Base-by-base conservation (phyloP, 2,113 vertebrate species). In the Globicephala melas region DNA sequence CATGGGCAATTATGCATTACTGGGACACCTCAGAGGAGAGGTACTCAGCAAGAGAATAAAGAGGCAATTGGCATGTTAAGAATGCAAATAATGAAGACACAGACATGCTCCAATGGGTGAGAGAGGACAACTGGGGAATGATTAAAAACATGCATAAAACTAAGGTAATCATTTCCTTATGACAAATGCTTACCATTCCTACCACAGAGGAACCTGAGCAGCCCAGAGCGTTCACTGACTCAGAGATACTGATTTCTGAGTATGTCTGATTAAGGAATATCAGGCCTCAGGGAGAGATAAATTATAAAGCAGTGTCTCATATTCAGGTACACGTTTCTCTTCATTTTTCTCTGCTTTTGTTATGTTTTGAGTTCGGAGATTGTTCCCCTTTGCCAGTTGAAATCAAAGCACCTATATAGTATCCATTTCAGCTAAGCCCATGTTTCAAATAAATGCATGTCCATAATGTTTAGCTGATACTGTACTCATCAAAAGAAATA, bases 1-100 rank as follows among this genome's bases (percentile, higher is more conserved):
- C 94, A 38, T 62, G 90, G 80, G 38, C 67, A 83, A 93, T 92
- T 91, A 92, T 82, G 88, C 60, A 93, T 95, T 63, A 67, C 80
- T n/a, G 7, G 65, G 73, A 71, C 76, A 26, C 67, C 85, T 81
- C 31, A n/a, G 79, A 95, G 77, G 60, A 83, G 70, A 93, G 60
- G 76, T 71, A 10, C 47, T 97, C 74, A 38, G 82, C 36, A 1
- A 58, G 77, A 88, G 73, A 70, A 90, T 73, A 60, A 93, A 95
- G 83, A 94, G 21, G 83, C 60, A 88, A 62, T 41, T 26, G 97
- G 76, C 71, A 86, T 73, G 67, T 36, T 71, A 55, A 89, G 84
- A 89, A 96, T 81, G 93, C 91, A 94, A 94, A 94, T 50, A 76
- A 50, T 13, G 47, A 89, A 85, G 93, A 85, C 36, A 55, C 41